phyloP scores from a whole-genome alignment of 2,888 invertebrate species.

The Brachylomia viminalis region DNA sequence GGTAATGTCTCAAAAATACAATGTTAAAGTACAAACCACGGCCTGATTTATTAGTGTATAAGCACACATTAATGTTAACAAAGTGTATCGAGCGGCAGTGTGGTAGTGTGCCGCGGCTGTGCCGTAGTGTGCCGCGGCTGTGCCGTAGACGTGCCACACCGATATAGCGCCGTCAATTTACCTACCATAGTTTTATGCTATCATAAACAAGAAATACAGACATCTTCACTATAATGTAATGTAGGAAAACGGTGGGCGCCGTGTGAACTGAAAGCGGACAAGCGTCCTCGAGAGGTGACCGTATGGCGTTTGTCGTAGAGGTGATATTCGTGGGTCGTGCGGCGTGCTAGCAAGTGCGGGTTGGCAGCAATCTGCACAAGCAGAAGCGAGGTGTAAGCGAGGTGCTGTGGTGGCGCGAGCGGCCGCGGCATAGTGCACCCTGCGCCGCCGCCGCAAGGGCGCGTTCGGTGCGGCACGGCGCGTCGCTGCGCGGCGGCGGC shows the following conservation, averaged over 20 bases:
- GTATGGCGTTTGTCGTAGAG: constrained; percentile 82
- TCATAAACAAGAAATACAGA: constrained; percentile 87
- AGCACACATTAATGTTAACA: constrained; percentile 70
- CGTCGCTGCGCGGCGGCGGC: constrained; percentile 79
- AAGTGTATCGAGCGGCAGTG: constrained; percentile 68
- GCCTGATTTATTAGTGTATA: constrained; percentile 65
- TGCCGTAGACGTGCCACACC: constrained; percentile 75
- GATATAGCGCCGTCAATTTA: constrained; percentile 83
- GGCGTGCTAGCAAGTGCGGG: constrained; percentile 78
- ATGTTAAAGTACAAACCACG: constrained; percentile 60
- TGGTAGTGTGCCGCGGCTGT: constrained; percentile 62
- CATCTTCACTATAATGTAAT: constrained; percentile 85
- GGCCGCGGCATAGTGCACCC: constrained; percentile 66
- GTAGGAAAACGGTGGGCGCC: constrained; percentile 78
- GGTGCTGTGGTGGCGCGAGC: constrained; percentile 77
- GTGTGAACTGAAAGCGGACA: constrained; percentile 76
- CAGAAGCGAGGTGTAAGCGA: constrained; percentile 84
- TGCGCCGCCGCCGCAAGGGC: constrained; percentile 66
- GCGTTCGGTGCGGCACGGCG: constrained; percentile 68
- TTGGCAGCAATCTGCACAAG: constrained; percentile 87
- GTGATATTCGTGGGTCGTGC: constrained; percentile 81
- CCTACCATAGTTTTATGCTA: constrained; percentile 85
- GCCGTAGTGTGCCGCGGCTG: constrained; percentile 63
- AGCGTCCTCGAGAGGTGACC: constrained; percentile 73
- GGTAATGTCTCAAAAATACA: constrained; percentile 55